Base-by-base conservation (phyloP, 2,797 vertebrate species). In the Lutjanus argentimaculatus region DNA sequence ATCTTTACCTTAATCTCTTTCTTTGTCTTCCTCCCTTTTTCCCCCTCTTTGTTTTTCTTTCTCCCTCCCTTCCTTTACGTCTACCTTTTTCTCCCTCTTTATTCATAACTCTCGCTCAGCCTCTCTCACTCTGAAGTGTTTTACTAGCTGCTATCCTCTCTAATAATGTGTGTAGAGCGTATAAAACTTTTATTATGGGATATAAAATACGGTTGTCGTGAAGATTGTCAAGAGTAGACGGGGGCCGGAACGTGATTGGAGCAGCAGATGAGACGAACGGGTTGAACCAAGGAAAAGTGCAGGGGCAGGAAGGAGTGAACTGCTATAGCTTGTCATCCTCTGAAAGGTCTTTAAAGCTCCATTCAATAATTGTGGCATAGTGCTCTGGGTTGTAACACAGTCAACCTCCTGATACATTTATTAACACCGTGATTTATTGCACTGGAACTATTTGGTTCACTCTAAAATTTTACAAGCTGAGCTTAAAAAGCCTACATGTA, bases 81-180 rank as follows among this genome's bases (percentile, higher is more conserved):
- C 77, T 48, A 72, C 69, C 74, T 72, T 85, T 74, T 36, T 75
- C 82, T 70, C 30, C 78, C 80, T 85, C 74, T 69, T 86, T 89
- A 90, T 93, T 90, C 91, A 92, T 88, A 88, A 86, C 85, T 88
- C 92, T 89, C 79, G 79, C 67, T 68, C 80, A 71, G 85, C 76
- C 85, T 82, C 86, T 78, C 88, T 83, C 83, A 75, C 87, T 88
- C 92, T 88, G 85, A 92, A 93, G 91, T 93, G 89, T 94, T 94
- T 93, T 93, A 94, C 93, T 92, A 93, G 93, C 93, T 93, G 93
- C 94, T 93, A 93, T 93, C 93, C 92, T 92, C 92, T 92, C 94
- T 93, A 94, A 95, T 93, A 94, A 94, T 94, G 92, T 94, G 93
- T 94, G 92, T 92, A 91, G 93, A 93, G 94, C 92, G 52, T 92